Base-by-base conservation (phyloP, 2,113 vertebrate genomes). In the Daboia siamensis region DNA sequence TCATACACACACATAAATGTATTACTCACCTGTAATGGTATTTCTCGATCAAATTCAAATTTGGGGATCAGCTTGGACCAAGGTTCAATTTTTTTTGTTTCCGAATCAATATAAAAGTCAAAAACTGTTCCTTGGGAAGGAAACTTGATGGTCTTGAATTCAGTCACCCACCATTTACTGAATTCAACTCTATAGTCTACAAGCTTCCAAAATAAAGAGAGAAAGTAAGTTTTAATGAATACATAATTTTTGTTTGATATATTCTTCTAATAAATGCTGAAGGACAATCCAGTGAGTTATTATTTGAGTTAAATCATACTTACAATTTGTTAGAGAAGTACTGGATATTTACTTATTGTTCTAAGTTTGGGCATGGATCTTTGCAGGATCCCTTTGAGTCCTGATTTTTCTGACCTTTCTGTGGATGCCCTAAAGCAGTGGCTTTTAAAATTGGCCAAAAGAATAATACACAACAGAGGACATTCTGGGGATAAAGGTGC, bases 111-210 rank as follows among this genome's bases (percentile, higher is more conserved):
- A 95, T 98, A 99, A 94, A 98, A 99, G 96, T 99, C 99, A 93
- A 99, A 99, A 94, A 99, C 96, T 0, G 98, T 99, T 93, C 99
- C 99, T 86, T 99, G 99, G 86, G 98, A 98, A 1, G 99, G 99
- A 95, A 99, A 99, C 98, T 99, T 99, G 97, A 99, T 97, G 4
- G 98, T 98, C 97, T 99, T 99, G 97, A 99, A 99, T 96, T 99
- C 98, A 0, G 98, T 94, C 94, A 98, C 96, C 99, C 99, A 99
- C 99, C 99, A 99, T 95, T 99, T 99, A 97, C 99, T 99, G 97
- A 99, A 99, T 95, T 99, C 98, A 94, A 98, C 96, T 97, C 98
- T 98, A 97, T 99, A 98, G 96, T 99, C 99, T 64, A 99, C 96
- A 23, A 99, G 97, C 99, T 99, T 94, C 4, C 93, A 93, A 96